These are phyloP conservation scores for Bembecia ichneumoniformis DNA, from an alignment of 2,888 invertebrate species.

Conservation along the genomic window DNA sequence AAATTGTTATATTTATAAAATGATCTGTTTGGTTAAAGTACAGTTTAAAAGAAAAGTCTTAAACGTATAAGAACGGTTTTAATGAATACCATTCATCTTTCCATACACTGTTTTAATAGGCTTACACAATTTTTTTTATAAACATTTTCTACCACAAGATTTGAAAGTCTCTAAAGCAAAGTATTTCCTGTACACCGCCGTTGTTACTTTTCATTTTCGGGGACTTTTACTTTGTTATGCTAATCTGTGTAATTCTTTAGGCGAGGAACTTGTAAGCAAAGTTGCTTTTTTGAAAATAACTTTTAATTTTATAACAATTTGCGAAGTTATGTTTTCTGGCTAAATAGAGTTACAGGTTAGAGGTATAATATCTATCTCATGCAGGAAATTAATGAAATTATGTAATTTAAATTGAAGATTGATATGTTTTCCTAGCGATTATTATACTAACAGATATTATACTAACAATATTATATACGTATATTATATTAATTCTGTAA, in stretches of 20 bases:
- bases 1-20: too few species aligned
- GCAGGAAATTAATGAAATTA: not conserved
- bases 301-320: conserved; percentile 58
- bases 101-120: too few species aligned
- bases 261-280: conserved; percentile 53
- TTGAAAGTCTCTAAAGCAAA: conserved; percentile 45
- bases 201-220: conserved; percentile 14
- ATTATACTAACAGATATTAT: too few species aligned
- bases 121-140: too few species aligned
- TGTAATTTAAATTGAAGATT: not conserved
- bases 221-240: conserved; percentile 66
- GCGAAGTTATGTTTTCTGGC: not conserved
- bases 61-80: too few species aligned
- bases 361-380: too few species aligned
- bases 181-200: conserved; percentile 58
- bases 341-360: not conserved
- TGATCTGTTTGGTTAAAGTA: too few species aligned
- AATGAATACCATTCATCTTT: too few species aligned
- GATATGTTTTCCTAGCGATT: too few species aligned
- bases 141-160: conserved; percentile 20
- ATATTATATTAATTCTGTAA: conserved; percentile 21
- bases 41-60: too few species aligned
- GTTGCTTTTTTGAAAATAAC: conserved; percentile 65
- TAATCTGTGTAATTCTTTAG: conserved; percentile 69
- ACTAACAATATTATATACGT: too few species aligned